Evolutionary conservation across 2,888 invertebrate species (phyloP).

Genomic region (Habrosyne pyritoides): DNA sequence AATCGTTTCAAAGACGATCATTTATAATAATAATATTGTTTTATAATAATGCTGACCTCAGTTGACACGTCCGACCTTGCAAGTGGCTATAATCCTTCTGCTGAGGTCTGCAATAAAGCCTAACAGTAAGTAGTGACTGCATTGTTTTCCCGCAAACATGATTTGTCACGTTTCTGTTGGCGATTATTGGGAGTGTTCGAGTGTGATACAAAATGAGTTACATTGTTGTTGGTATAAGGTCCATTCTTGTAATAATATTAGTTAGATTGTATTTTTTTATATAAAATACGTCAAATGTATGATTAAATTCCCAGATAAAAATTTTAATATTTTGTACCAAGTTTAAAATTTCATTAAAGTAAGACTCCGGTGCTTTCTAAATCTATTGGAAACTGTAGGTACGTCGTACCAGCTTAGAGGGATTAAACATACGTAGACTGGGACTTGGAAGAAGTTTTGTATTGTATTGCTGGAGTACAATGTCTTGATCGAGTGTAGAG

Average conservation of each 20-base stretch:
- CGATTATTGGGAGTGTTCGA: background rate
- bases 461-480: constrained; percentile 32
- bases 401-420: constrained; percentile 9
- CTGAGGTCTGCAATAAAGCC: constrained; percentile 24
- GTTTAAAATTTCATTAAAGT: background rate
- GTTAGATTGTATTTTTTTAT: no score
- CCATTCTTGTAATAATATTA: no score
- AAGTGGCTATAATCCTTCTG: constrained; percentile 25
- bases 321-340: background rate
- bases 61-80: constrained; percentile 32
- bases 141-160: constrained; percentile 27
- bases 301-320: no score
- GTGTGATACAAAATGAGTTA: no score
- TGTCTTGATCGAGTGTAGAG: constrained; percentile 31
- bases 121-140: constrained; percentile 26
- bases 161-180: constrained; percentile 36
- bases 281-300: no score
- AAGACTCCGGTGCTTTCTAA: constrained; percentile 1
- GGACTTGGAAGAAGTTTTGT: constrained; percentile 25
- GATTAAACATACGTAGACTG: constrained; percentile 17
- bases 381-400: constrained; percentile 4
- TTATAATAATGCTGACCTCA: constrained; percentile 20
- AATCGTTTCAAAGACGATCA: background rate
- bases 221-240: no score
- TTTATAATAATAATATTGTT: constrained; percentile 21